Base-by-base conservation (phyloP, 2,797 vertebrate genomes). In the Sylvilagus floridanus region DNA sequence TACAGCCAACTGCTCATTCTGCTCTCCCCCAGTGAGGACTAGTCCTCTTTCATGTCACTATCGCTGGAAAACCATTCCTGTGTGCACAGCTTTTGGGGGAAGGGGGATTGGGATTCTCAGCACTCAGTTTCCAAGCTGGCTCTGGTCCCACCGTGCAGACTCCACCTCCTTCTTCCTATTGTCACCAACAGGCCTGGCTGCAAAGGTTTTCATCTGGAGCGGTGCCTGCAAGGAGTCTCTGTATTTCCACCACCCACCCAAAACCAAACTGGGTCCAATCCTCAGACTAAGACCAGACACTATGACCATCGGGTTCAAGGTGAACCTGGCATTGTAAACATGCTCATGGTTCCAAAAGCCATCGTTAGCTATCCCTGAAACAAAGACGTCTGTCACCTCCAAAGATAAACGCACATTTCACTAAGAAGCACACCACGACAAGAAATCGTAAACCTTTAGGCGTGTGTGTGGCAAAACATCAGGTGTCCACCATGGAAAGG, bases 371-470 rank as follows among this genome's bases (percentile, higher is more conserved):
- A 72, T 32, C 28, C 78, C 42, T 52, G 50, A 91, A 93, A 84
- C 75, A 95, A 91, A 95, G 68, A 68, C 13, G 37, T 71, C 94
- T 79, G 72, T 91, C 94, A 90, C 69, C 32, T 81, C 52, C 50
- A 85, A 37, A 81, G 84, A 60, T 0, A 95, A 97, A 98, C 96
- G 52, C 89, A 87, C 90, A 75, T 97, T 98, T 98, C 96, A 97
- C 95, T 97, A 97, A 97, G 97, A 98, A 97, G 96, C 81, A 95
- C 65, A 85, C 26, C 78, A 7, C 57, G 77, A 91, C 5, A 50
- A 72, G 63, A 92, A 75, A 81, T 4, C 35, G 54, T 32, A 35
- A 93, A n/a, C 10, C 37, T 86, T 71, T 22, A 71, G 47, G 10
- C 88, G 11, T 2, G 72, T 19, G 24, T 2, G 24, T 14, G 17